Percentiles rank a stretch among this genome's conserved stretches.
These are phyloP conservation scores for Tupaia chinensis DNA, from an alignment of 2,113 vertebrate genomes.

Conservation along the genomic window DNA sequence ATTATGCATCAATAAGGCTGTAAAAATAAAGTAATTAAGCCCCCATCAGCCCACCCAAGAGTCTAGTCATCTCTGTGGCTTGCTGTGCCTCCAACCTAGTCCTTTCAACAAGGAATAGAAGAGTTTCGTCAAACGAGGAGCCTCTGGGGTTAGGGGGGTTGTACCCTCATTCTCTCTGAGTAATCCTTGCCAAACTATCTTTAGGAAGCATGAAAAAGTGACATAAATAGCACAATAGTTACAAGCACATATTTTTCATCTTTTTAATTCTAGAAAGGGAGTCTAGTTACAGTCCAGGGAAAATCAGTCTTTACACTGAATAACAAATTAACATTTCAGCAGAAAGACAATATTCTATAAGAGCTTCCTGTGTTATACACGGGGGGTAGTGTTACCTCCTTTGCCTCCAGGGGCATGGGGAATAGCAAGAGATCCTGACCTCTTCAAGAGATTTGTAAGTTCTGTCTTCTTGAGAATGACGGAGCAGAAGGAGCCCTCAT, in stretches of 20 bases:
- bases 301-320: not conserved
- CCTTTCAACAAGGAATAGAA: not conserved
- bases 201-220: not conserved
- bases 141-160: not conserved
- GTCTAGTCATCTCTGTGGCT: not conserved
- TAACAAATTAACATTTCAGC: not conserved
- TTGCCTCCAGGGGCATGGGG: not conserved
- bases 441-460: not conserved
- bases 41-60: not conserved
- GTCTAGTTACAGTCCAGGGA: not conserved
- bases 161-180: not conserved
- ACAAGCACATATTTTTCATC: constrained; percentile 37
- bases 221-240: not conserved
- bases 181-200: not conserved
- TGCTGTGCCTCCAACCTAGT: not conserved
- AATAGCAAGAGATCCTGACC: rapidly evolving
- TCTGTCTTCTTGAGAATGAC: not conserved
- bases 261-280: not conserved
- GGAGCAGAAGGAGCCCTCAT: not conserved
- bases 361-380: not conserved
- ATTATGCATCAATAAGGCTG: not conserved
- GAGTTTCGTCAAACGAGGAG: not conserved
- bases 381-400: not conserved
- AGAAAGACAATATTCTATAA: not conserved
- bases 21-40: not conserved